Evolutionary conservation across 2,797 vertebrate species (phyloP), one percentile per base, ranked within the genome.

Genomic region (Syngnathus acus): DNA sequence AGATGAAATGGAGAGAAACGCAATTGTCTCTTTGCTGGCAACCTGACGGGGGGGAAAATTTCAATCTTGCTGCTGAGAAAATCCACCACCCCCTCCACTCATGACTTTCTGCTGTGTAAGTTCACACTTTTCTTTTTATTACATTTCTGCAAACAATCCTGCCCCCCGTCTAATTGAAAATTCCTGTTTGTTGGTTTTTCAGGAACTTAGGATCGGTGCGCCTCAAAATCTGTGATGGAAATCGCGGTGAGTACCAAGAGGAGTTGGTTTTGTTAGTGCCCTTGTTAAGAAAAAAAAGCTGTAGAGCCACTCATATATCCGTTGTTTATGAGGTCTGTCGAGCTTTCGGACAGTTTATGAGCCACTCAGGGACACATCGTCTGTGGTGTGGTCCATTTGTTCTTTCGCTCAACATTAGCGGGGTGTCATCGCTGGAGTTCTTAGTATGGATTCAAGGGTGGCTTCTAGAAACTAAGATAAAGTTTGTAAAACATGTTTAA

Each of bases 211-310:
- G 87, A 84, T 80, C 72, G 85, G 71, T 82, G 80, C 67, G 82
- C 86, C 78, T 88, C 87, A 84, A 83, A 83, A 86, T 88, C 88
- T 91, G 91, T 93, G 86, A 93, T 93, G 92, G 92, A 91, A 90
- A 90, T 90, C 89, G 82, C 80, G 92, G 92, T 93, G 84, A 91
- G 92, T 90, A 78, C 64, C 54, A 65, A 70, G 66, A 66, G 48
- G 55, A 61, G n/a, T n/a, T n/a, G 76, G 67, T 66, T 78, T 9
- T 78, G 71, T 77, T 68, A 73, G 85, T 75, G 83, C 79, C 68
- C 65, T 71, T 78, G 73, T 80, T 80, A 76, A 82, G 17, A 67
- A 65, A 2, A 32, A 32, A 2, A 68, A 71, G 63, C 72, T 73
- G 69, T 62, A 47, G 58, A 71, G 72, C 63, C 74, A 57, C 75